Conservation (phyloP, 1,140 invertebrate species). For the Drosophila burlai region DNA sequence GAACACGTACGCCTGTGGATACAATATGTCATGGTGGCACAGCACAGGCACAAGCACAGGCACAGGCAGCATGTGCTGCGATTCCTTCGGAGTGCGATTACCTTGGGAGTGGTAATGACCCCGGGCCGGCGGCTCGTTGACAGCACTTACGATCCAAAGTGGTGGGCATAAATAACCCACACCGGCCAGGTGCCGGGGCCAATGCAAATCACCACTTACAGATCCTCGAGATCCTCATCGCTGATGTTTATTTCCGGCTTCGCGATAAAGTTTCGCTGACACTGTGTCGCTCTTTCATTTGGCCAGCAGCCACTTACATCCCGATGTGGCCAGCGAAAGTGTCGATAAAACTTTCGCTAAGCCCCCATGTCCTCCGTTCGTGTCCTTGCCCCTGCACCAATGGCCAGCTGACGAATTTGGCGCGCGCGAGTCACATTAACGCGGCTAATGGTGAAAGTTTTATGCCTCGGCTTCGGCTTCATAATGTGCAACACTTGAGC, state of each 20-base stretch:
- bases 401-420: slow-evolving; percentile 79
- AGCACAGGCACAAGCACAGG: background rate
- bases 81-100: background rate
- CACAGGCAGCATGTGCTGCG: slow-evolving; percentile 32
- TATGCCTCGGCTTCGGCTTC: slow-evolving; percentile 68
- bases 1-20: slow-evolving; percentile 75
- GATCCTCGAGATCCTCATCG: slow-evolving; percentile 26
- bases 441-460: slow-evolving; percentile 81
- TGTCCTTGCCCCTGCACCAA: slow-evolving; percentile 52
- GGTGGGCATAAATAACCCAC: slow-evolving; percentile 23
- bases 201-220: slow-evolving; percentile 12
- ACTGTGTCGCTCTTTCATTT: slow-evolving; percentile 1
- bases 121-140: slow-evolving; percentile 21
- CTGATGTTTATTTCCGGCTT: background rate
- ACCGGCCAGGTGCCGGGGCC: background rate
- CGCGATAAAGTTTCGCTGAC: slow-evolving; percentile 1
- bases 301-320: slow-evolving; percentile 18
- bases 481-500: slow-evolving; percentile 77
- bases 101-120: slow-evolving; percentile 3
- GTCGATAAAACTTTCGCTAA: slow-evolving; percentile 67
- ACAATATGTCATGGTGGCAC: slow-evolving; percentile 63
- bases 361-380: slow-evolving; percentile 29
- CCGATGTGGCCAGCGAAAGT: slow-evolving; percentile 44
- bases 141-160: slow-evolving; percentile 46
- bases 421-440: slow-evolving; percentile 68